Conservation (phyloP, 2,113 vertebrate genomes). For the Cyanoderma ruficeps region DNA sequence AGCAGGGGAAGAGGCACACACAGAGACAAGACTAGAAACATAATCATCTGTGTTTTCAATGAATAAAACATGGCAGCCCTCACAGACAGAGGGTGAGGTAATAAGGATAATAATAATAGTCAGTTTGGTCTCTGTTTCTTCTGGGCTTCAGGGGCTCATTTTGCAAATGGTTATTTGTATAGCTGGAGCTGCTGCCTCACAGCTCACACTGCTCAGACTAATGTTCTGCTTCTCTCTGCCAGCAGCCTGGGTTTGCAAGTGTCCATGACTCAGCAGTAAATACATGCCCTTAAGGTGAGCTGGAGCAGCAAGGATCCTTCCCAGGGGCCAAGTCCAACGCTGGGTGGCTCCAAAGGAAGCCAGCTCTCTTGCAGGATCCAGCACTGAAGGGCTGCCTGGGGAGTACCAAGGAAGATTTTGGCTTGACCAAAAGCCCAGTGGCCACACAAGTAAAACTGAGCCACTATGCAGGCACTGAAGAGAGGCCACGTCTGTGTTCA, state of each 20-base stretch:
- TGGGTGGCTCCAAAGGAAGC: neutral
- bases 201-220: neutral
- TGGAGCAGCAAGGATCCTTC: neutral
- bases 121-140: neutral
- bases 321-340: accelerated
- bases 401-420: neutral
- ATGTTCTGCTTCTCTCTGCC: neutral
- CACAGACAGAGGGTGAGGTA: neutral
- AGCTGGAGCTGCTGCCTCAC: neutral
- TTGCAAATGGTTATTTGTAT: neutral
- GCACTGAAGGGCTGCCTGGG: accelerated
- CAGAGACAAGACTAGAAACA: neutral
- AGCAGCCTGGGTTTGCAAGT: neutral
- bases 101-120: neutral
- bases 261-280: neutral
- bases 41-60: neutral
- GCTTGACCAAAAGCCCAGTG: neutral
- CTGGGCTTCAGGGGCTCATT: neutral
- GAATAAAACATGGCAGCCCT: neutral
- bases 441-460: neutral
- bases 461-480: neutral
- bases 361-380: neutral
- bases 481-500: neutral
- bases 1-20: neutral
- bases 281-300: neutral